A percentile compares a stretch with the other conserved stretches of the same genome.
Evolutionary conservation across 2,113 vertebrate species (phyloP).

Genomic region (Petromus typicus): DNA sequence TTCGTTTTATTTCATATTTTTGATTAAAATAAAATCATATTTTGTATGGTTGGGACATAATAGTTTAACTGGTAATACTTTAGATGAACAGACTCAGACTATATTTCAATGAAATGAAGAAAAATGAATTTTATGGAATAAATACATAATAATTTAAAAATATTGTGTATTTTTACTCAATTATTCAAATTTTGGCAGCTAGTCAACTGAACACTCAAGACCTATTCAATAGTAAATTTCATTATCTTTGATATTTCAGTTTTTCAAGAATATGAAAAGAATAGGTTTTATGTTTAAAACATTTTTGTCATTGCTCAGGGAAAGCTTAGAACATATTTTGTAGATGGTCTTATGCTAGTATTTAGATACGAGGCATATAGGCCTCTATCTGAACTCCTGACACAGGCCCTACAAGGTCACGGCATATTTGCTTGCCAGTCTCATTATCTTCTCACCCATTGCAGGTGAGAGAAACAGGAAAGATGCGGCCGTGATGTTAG

Average conservation of each 20-base stretch:
- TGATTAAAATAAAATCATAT: slow-evolving; percentile 47
- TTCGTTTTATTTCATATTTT: slow-evolving; percentile 20
- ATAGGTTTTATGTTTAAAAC: not conserved
- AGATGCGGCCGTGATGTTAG: not conserved
- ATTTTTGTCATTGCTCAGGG: not conserved
- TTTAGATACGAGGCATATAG: not conserved
- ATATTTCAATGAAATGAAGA: slow-evolving; percentile 32
- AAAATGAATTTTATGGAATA: slow-evolving; percentile 1
- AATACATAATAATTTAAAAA: not conserved
- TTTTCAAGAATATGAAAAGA: not conserved
- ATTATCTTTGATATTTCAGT: not conserved
- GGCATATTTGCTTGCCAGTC: not conserved
- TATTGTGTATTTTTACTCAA: slow-evolving; percentile 24
- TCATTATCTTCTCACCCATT: not conserved
- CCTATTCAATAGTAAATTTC: not conserved
- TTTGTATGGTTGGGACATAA: not conserved
- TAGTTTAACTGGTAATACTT: slow-evolving; percentile 50
- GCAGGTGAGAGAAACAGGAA: not conserved
- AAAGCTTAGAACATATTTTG: not conserved
- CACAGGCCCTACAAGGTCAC: not conserved
- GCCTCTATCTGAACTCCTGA: not conserved
- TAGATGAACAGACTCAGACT: slow-evolving; percentile 26
- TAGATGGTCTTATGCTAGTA: not conserved
- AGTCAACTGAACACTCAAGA: not conserved
- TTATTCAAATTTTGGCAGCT: not conserved